Base-by-base conservation (phyloP, 2,888 invertebrate genomes). In the Plebejus argus region DNA sequence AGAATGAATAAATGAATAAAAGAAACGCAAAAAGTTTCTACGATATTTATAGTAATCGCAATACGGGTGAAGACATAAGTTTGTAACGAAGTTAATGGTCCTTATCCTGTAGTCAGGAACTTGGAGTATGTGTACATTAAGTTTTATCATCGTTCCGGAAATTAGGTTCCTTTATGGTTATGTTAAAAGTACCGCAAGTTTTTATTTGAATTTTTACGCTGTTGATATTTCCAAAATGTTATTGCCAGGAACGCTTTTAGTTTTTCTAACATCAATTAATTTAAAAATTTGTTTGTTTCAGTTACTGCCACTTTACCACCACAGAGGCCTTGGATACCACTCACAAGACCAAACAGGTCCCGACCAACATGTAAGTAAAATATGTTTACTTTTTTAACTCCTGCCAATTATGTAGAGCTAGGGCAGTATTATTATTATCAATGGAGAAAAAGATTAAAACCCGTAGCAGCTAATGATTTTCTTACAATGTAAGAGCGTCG, bases 241-340 rank as follows among this genome's bases (percentile, higher is more conserved):
- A 61, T 23, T 8, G 0, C 3, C 10, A 12, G 10, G 3, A 45
- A 61, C 1, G 61, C 12, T 23, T 12, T 12, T 10, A 28, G 12
- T 61, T 28, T 35, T 66, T 28, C 28, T 7, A 66, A 15, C 28
- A 66, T 5, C 28, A 18, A 28, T 33, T 6, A 66, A 28, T 33
- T 15, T 6, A 1, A 79, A 83, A 84, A 82, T 87, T 85, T 86
- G 86, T 90, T 92, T 89, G 90, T 97, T 97, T 81, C 96, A 98
- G 98, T 98, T 89, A 97, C 97, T 86, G 97, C 97, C 86, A 96
- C 97, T 83, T 96, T 96, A 90, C 99, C 99, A 84, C 98, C 99
- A 83, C 97, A 98, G 91, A 95, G 99, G 92, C 98, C 98, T 88
- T 99, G 99, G 99, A 97, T 99, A 89, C 98, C 98, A 81, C 95